Percentiles rank a stretch among this genome's conserved stretches.
Evolutionary conservation across 2,797 vertebrate genomes (phyloP).

Genomic region (Brachymystax lenok): DNA sequence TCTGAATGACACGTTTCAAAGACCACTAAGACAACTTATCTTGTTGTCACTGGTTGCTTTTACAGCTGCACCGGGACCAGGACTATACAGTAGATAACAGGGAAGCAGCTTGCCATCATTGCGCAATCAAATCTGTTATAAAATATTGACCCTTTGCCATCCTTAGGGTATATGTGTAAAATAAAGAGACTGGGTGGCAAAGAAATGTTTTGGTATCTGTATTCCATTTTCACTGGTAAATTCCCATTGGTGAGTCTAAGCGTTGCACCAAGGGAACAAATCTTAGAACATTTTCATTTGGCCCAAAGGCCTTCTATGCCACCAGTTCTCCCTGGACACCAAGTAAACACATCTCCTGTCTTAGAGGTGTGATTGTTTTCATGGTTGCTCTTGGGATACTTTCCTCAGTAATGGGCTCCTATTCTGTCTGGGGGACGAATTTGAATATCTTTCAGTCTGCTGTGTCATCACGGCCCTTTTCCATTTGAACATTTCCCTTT

Average conservation of each 20-base stretch:
- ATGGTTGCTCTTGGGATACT: conserved; percentile 50
- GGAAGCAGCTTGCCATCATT: background rate
- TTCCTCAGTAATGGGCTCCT: conserved; percentile 67
- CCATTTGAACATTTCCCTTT: conserved; percentile 9
- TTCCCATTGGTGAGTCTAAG: conserved; percentile 14
- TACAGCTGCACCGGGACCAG: background rate
- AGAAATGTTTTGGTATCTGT: background rate
- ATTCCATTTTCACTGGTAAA: background rate
- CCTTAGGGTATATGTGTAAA: background rate
- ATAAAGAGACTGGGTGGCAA: background rate
- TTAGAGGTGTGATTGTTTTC: background rate
- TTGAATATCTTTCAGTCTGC: conserved; percentile 64
- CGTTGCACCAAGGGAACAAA: conserved; percentile 12
- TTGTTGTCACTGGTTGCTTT: too few relatives aligned
- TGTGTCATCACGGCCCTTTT: conserved; percentile 49
- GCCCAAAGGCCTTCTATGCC: conserved; percentile 16
- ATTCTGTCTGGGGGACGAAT: conserved; percentile 61
- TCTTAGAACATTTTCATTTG: conserved; percentile 65
- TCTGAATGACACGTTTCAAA: too few relatives aligned
- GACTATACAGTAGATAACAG: background rate
- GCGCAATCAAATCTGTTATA: background rate
- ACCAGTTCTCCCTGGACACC: conserved; percentile 46
- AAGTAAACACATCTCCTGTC: conserved; percentile 46
- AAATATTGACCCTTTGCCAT: background rate
- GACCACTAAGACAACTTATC: too few relatives aligned